phyloP scores from a whole-genome alignment of 2,113 vertebrate species.

The Dicentrarchus labrax region DNA sequence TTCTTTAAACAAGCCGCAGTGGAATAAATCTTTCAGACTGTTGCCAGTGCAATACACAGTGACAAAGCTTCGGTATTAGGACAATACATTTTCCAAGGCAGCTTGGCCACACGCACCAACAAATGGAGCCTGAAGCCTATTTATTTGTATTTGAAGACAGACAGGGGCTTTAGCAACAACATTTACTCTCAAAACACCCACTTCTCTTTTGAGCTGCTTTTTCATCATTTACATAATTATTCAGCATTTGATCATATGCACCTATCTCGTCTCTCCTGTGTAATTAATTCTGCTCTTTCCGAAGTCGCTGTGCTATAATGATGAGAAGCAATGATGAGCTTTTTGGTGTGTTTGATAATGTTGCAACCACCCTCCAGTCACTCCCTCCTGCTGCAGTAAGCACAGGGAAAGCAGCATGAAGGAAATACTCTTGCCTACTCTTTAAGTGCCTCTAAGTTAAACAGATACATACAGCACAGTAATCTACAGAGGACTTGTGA shows the following conservation, averaged over 20 bases:
- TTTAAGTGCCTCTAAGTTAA: constrained; percentile 64
- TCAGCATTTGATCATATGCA: constrained; percentile 29
- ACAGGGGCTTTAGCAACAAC: neutral
- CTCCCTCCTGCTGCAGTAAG: neutral
- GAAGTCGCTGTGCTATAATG: neutral
- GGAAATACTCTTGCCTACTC: constrained; percentile 14
- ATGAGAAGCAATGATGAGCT: constrained; percentile 15
- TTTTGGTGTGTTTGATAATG: constrained; percentile 11
- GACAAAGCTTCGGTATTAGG: constrained; percentile 53
- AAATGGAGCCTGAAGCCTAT: constrained; percentile 55
- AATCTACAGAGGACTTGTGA: constrained; percentile 22
- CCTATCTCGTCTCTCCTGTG: constrained; percentile 26
- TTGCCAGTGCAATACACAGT: constrained; percentile 42
- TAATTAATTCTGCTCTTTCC: constrained; percentile 21
- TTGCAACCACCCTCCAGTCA: constrained; percentile 22
- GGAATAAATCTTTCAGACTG: constrained; percentile 74
- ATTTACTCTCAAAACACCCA: constrained; percentile 16
- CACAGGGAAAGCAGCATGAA: constrained; percentile 21
- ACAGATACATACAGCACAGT: constrained; percentile 63
- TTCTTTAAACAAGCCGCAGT: constrained; percentile 78
- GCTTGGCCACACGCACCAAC: constrained; percentile 54
- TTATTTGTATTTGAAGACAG: constrained; percentile 41
- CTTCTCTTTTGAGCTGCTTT: neutral
- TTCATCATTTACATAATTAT: constrained; percentile 36
- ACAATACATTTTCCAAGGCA: constrained; percentile 68